Evolutionary conservation across 2,888 invertebrate species (phyloP), one percentile per base, ranked within the genome.

Genomic region (Steinernema hermaphroditum): DNA sequence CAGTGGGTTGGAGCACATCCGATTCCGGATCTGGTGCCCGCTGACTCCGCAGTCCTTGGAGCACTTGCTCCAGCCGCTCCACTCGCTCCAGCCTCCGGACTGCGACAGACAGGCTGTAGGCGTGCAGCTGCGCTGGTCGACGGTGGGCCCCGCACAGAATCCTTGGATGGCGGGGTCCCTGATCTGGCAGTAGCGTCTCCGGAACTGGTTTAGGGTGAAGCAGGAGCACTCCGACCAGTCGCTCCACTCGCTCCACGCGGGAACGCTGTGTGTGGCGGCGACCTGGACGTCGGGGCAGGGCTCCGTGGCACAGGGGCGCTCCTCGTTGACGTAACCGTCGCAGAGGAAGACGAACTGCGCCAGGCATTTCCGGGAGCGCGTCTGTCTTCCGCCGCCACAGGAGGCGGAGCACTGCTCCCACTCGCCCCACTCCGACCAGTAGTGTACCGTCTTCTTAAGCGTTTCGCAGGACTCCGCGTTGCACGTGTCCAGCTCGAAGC

Each of bases 221-320:
- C 86, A 86, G 41, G 80, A 80, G 72, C 86, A 86, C 0, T 75
- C 75, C n/a, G 81, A 80, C 83, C 83, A 86, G 0, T 75, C 72
- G 6, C 79, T 80, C 86, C 86, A 86, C 0, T 80, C 80, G 4
- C 81, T 81, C 86, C 86, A 86, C 27, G 44, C 72, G 50, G 84
- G 83, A n/a, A 74, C 76, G 49, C 68, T 50, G n/a, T 57, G 46
- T 70, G 12, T 6, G 46, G 68, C 74, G 49, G 70, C 76, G 50
- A 34, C 46, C 16, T 54, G 54, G 9, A 77, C 80, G 86, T 86
- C 85, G 76, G 81, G 78, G 72, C 87, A 87, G 0, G 86, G 75
- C 72, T 87, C 87, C 41, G 82, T 84, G 77, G 87, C 87, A 80
- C 87, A 87, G 19, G 80, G 78, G 22, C 87, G 76, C 57, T 84